Base-by-base conservation (phyloP, 2,113 vertebrate species). In the Arizona elegans region DNA sequence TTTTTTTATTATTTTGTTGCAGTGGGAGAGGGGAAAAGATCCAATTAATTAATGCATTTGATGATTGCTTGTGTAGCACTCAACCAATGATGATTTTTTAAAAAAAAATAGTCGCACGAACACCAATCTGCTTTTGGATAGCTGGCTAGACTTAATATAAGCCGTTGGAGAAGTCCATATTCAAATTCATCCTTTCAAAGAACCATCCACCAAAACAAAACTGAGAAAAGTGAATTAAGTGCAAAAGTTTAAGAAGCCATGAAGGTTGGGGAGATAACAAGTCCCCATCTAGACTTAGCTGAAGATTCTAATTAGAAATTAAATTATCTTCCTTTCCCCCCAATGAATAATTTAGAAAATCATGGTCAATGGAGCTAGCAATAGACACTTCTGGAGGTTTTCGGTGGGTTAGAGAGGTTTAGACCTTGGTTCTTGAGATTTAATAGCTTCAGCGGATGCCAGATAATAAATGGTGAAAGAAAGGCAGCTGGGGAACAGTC, bases 401-500 rank as follows among this genome's bases (percentile, higher is more conserved):
- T 88, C 2, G 0, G 52, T 15, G 85, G 50, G 86, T 81, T 38
- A 50, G 88, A 89, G 92, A 93, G 47, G 90, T 91, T 93, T 93
- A 56, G 88, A 21, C 33, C 12, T 62, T 65, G 21, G 0, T 19
- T 93, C 26, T 87, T 90, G 90, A 23, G 85, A 24, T 89, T 93
- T 87, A 52, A 70, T 3, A 90, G 33, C 1, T 89, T 52, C 23
- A 95, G 47, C 0, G 6, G 50, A 95, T 29, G 94, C 92, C 91
- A 89, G 53, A 94, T 96, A 88, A 94, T 93, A 96, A 96, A 96
- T 94, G 86, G 33, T 29, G 93, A 91, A 12, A 92, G 92, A 92
- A 91, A 90, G 65, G 88, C 38, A 88, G 13, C 24, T 0, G 65
- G 91, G 86, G 92, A 26, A 86, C 50, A 95, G 87, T 86, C n/a